Percentiles rank a stretch among this genome's conserved stretches.
Evolutionary conservation across 2,797 vertebrate genomes (phyloP).

Genomic region (Acipenser ruthenus): DNA sequence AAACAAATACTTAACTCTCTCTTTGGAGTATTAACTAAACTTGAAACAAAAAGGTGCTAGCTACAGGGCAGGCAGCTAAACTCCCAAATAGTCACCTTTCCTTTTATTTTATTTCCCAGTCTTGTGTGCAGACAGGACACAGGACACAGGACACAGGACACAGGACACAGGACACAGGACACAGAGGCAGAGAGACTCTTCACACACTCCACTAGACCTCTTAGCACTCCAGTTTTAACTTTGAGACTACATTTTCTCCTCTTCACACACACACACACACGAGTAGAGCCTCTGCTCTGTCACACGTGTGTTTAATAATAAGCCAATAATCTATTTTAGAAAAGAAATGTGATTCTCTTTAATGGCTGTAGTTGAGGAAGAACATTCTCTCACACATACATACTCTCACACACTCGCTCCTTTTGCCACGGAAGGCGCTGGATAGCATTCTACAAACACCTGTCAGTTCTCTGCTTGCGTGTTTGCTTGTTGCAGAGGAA

Average conservation of each 20-base stretch:
- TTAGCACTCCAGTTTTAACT: neutral
- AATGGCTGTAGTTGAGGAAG: conserved; percentile 18
- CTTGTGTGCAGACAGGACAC: no score
- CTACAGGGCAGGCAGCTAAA: no score
- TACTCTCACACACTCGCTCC: conserved; percentile 34
- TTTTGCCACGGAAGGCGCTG: conserved; percentile 20
- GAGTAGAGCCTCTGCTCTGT: neutral
- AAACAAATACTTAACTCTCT: no score
- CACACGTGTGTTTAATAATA: conserved; percentile 17
- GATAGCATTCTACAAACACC: conserved; percentile 52
- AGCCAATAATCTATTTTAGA: conserved; percentile 18
- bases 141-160: no score
- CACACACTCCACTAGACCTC: no score
- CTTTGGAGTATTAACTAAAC: no score
- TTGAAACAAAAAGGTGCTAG: no score
- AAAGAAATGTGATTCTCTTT: conserved; percentile 24
- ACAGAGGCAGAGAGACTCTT: no score
- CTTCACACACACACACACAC: conserved; percentile 19
- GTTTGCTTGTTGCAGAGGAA: conserved; percentile 42
- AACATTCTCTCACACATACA: conserved; percentile 36
- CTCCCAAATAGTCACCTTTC: no score
- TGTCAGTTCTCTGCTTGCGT: conserved; percentile 36
- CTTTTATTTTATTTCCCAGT: no score
- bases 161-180: no score
- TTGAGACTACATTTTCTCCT: conserved; percentile 15